Conservation (phyloP, 2,888 invertebrate species). For the Spodoptera exigua region DNA sequence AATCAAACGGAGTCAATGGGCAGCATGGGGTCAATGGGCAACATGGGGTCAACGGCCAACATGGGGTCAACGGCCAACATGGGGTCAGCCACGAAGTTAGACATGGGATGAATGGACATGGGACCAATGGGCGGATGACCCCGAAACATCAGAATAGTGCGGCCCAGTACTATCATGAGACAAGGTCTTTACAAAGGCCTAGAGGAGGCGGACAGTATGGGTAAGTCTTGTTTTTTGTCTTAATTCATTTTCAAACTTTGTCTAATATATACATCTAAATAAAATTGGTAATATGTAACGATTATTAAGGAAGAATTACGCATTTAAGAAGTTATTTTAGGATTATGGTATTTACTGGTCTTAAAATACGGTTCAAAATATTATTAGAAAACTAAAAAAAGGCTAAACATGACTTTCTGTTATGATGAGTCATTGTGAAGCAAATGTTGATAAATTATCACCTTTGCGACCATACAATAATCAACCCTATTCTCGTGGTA, state of each 20-base stretch:
- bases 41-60: constrained; percentile 24
- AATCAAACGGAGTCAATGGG: constrained; percentile 6
- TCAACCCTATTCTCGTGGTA: not conserved
- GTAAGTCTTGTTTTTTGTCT: constrained; percentile 69
- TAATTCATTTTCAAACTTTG: too few relatives aligned
- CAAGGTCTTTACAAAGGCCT: constrained; percentile 90
- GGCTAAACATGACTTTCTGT: too few relatives aligned
- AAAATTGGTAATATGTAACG: too few relatives aligned
- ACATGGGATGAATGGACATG: constrained; percentile 41
- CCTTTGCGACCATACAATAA: constrained; percentile 3
- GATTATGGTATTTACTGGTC: too few relatives aligned
- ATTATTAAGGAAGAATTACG: too few relatives aligned
- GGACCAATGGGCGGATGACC: constrained; percentile 65
- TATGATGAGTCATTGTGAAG: too few relatives aligned
- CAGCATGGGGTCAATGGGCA: constrained; percentile 35
- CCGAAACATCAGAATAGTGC: constrained; percentile 72
- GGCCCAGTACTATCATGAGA: constrained; percentile 88
- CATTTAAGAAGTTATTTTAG: too few relatives aligned
- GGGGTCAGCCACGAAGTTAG: constrained; percentile 16
- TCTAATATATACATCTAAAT: too few relatives aligned
- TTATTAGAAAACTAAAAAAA: too few relatives aligned
- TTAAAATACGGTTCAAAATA: too few relatives aligned
- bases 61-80: constrained; percentile 38
- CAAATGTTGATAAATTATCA: not conserved
- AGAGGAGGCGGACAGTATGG: constrained; percentile 71